Evolutionary conservation across 2,797 vertebrate species (phyloP).

Genomic region (Myotis vivesi): DNA sequence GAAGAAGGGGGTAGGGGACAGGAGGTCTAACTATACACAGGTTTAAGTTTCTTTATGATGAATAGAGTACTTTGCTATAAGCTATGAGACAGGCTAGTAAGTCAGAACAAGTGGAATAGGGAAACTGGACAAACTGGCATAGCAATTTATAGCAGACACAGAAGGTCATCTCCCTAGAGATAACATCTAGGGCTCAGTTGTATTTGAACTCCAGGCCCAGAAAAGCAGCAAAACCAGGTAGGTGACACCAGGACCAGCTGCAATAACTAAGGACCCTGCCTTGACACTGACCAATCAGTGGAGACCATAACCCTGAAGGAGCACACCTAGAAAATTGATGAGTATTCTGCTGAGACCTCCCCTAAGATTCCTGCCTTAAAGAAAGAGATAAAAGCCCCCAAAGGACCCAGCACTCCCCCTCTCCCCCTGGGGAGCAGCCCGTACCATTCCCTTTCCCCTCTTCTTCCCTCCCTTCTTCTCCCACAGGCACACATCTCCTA

Average conservation of each 20-base stretch:
- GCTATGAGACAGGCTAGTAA: not conserved
- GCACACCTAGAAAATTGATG: not conserved
- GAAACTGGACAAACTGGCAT: not conserved
- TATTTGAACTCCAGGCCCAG: not conserved
- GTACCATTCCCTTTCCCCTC: not conserved
- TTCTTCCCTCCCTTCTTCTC: not conserved
- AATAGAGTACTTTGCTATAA: not conserved
- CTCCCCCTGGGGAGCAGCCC: not conserved
- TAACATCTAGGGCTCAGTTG: not conserved
- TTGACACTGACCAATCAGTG: not conserved
- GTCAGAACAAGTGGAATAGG: not conserved
- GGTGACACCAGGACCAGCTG: not conserved
- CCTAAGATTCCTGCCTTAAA: not conserved
- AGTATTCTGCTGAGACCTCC: not conserved
- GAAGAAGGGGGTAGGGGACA: not conserved
- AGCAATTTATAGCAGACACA: not conserved
- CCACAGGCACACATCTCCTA: not conserved
- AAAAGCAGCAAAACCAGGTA: not conserved
- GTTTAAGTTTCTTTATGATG: not conserved
- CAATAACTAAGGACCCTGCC: not conserved
- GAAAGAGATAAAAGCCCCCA: not conserved
- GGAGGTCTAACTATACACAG: not conserved
- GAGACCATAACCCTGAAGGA: not conserved
- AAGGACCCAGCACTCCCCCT: not conserved
- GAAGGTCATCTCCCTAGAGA: not conserved